Percentiles rank a stretch among this genome's conserved stretches.
These are phyloP conservation scores for Pleuronectes platessa DNA, from an alignment of 2,113 vertebrate genomes.

Conservation along the genomic window DNA sequence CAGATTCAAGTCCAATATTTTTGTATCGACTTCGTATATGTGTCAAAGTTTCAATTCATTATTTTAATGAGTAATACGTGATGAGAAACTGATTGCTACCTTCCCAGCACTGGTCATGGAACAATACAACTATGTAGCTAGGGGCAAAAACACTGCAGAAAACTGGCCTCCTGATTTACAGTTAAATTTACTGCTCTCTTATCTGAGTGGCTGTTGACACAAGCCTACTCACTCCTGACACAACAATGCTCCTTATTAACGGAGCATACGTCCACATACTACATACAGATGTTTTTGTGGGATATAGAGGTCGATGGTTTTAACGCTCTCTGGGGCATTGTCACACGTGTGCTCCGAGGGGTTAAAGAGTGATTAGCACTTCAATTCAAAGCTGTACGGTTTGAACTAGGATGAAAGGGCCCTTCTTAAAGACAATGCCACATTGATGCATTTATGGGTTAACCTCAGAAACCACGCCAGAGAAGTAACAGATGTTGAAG, in stretches of 20 bases:
- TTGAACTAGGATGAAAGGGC: conserved; percentile 55
- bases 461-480: conserved; percentile 55
- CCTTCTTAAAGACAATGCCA: conserved; percentile 44
- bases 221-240: conserved; percentile 6
- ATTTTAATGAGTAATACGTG: not conserved
- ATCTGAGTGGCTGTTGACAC: conserved; percentile 17
- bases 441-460: conserved; percentile 56
- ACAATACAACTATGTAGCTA: not conserved
- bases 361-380: conserved; percentile 22
- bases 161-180: not conserved
- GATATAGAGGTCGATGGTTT: not conserved
- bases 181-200: conserved; percentile 9
- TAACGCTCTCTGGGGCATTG: not conserved
- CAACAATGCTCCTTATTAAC: conserved; percentile 11
- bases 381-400: conserved; percentile 14
- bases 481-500: conserved; percentile 58
- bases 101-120: no score
- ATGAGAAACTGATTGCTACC: not conserved
- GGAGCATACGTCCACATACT: not conserved
- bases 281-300: not conserved
- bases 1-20: no score
- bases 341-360: not conserved
- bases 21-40: no score
- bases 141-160: not conserved
- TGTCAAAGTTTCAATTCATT: no score